Percentiles rank a stretch among this genome's conserved stretches.
These are phyloP conservation scores for Drosophila mulleri DNA, from an alignment of 2,888 invertebrate species.

Conservation along the genomic window DNA sequence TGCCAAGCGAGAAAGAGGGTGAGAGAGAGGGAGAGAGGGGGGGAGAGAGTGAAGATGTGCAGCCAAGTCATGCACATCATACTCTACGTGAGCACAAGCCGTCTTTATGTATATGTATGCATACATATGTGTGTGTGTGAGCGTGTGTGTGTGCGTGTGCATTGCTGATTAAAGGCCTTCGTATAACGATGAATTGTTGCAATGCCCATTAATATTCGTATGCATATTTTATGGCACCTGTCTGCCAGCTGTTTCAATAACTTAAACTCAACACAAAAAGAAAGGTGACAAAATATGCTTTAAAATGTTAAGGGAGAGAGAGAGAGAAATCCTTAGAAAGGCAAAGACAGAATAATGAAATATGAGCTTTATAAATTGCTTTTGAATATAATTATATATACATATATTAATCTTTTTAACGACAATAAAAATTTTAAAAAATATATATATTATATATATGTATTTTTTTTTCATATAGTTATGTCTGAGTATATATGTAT, in stretches of 20 bases:
- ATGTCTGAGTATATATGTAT: too few species aligned
- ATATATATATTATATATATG: too few species aligned
- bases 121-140: not conserved
- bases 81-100: slow-evolving; percentile 10
- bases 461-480: too few species aligned
- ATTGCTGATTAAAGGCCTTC: slow-evolving; percentile 56
- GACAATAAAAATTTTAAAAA: too few species aligned
- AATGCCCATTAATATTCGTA: slow-evolving; percentile 55
- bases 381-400: not conserved
- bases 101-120: not conserved
- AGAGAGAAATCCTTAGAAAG: not conserved
- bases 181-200: slow-evolving; percentile 66
- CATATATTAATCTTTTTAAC: too few species aligned
- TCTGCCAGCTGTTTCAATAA: slow-evolving; percentile 32
- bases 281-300: not conserved
- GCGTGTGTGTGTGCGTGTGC: slow-evolving; percentile 11
- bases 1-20: not conserved
- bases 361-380: not conserved
- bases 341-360: not conserved
- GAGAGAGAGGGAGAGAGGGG: not conserved
- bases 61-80: slow-evolving; percentile 10
- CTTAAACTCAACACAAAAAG: slow-evolving; percentile 14
- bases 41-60: not conserved
- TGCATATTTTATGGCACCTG: slow-evolving; percentile 60
- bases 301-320: not conserved